A percentile compares a stretch with the other conserved stretches of the same genome.
phyloP scores from a whole-genome alignment of 2,113 vertebrate species.

The Dicentrarchus labrax region DNA sequence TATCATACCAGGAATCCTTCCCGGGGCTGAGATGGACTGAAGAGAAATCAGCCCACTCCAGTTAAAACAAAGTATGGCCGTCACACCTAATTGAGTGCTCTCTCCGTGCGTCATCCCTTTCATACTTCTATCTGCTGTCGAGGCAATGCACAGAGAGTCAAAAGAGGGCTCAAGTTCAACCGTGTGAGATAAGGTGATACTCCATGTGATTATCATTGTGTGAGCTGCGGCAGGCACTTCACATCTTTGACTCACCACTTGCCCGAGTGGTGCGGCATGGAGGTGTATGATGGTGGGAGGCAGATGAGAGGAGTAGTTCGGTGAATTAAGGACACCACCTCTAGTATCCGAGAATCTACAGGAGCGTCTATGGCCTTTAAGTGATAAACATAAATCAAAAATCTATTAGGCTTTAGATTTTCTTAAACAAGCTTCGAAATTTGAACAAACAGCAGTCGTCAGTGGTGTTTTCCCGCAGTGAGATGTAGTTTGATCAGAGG shows the following conservation, averaged over 20 bases:
- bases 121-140: conserved; percentile 19
- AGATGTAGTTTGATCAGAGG: neutral
- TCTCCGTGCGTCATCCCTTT: conserved; percentile 31
- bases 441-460: neutral
- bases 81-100: conserved; percentile 49
- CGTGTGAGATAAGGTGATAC: conserved; percentile 30
- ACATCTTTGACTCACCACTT: conserved; percentile 61
- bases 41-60: conserved; percentile 40
- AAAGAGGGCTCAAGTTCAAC: conserved; percentile 10
- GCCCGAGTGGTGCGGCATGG: conserved; percentile 43
- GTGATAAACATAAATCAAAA: neutral
- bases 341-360: neutral
- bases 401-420: neutral
- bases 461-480: neutral
- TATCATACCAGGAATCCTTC: conserved; percentile 15
- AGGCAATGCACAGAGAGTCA: neutral
- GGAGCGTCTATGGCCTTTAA: neutral
- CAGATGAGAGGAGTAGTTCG: conserved; percentile 28
- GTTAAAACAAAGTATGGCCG: neutral
- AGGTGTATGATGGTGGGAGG: conserved; percentile 60
- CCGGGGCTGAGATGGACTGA: conserved; percentile 17
- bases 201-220: conserved; percentile 26
- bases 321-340: conserved; percentile 18
- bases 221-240: conserved; percentile 28
- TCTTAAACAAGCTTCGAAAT: neutral